Conservation (phyloP, 2,113 vertebrate genomes). For the Microtus richardsoni region DNA sequence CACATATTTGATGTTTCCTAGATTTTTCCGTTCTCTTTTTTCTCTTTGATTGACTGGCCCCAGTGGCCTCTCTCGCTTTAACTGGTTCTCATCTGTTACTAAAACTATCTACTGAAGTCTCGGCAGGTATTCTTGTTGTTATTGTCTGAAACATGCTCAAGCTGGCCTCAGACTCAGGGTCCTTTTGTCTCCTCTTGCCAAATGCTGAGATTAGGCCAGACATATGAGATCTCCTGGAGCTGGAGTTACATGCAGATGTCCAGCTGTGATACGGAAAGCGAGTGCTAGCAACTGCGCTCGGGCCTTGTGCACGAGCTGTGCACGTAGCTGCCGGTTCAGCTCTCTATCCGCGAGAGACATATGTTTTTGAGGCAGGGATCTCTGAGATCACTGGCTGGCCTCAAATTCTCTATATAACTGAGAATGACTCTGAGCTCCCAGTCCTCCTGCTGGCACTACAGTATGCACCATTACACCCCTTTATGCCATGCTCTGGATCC, state of each 20-base stretch:
- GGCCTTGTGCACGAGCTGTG: too few species aligned
- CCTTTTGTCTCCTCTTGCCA: not conserved
- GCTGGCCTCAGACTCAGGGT: not conserved
- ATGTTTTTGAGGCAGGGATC: not conserved
- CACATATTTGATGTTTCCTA: not conserved
- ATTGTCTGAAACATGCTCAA: not conserved
- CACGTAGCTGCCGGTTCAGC: not conserved
- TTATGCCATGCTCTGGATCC: too few species aligned
- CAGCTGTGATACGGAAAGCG: too few species aligned
- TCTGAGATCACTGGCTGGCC: too few species aligned
- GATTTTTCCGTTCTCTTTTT: not conserved
- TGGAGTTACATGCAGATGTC: not conserved
- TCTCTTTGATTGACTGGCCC: not conserved
- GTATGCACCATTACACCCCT: too few species aligned
- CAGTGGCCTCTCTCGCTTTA: not conserved
- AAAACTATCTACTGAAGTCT: not conserved
- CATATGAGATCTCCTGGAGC: not conserved
- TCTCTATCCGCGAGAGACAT: not conserved
- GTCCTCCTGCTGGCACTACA: not conserved
- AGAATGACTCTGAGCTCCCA: not conserved
- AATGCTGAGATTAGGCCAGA: not conserved
- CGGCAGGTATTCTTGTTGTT: not conserved
- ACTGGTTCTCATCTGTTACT: not conserved
- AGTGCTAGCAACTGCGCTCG: not conserved
- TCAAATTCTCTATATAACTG: not conserved